A percentile compares a stretch with the other conserved stretches of the same genome.
phyloP scores from a whole-genome alignment of 2,888 invertebrate species.

The Parascotia fuliginaria region DNA sequence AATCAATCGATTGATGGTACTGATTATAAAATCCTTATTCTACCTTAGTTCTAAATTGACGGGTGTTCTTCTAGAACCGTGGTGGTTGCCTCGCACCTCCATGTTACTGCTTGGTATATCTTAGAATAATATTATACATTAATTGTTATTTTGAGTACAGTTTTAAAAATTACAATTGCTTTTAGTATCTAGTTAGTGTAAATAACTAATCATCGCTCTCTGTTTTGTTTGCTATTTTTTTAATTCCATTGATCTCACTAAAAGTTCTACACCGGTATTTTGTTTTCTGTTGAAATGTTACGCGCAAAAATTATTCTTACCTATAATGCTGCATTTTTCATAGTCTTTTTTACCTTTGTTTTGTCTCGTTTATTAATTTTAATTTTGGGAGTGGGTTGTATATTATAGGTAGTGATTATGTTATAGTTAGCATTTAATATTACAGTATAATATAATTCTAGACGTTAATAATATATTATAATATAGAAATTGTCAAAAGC shows the following conservation, averaged over 20 bases:
- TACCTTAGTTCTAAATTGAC: too few relatives aligned
- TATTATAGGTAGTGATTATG: slow-evolving; percentile 29
- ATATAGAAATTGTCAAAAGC: slow-evolving; percentile 14
- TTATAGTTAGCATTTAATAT: slow-evolving; percentile 26
- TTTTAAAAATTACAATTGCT: too few relatives aligned
- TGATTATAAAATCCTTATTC: too few relatives aligned
- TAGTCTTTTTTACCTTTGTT: slow-evolving; percentile 21
- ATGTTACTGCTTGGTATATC: too few relatives aligned
- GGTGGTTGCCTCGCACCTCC: too few relatives aligned
- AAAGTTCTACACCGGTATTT: neutral
- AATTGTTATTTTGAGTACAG: too few relatives aligned
- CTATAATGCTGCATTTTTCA: slow-evolving; percentile 25
- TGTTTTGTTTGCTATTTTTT: slow-evolving; percentile 21
- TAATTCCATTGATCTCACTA: slow-evolving; percentile 9
- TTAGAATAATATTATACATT: too few relatives aligned
- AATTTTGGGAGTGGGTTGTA: slow-evolving; percentile 20
- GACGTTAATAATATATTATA: slow-evolving; percentile 2
- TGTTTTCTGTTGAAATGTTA: slow-evolving; percentile 11
- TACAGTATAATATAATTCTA: slow-evolving; percentile 30
- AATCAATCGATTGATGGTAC: too few relatives aligned
- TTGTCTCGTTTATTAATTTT: slow-evolving; percentile 20
- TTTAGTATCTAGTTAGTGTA: too few relatives aligned
- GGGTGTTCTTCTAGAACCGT: too few relatives aligned
- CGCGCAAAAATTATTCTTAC: slow-evolving; percentile 7
- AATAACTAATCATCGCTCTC: slow-evolving; percentile 19